Conservation (phyloP, 2,888 invertebrate species). For the Callyntrura sp. region DNA sequence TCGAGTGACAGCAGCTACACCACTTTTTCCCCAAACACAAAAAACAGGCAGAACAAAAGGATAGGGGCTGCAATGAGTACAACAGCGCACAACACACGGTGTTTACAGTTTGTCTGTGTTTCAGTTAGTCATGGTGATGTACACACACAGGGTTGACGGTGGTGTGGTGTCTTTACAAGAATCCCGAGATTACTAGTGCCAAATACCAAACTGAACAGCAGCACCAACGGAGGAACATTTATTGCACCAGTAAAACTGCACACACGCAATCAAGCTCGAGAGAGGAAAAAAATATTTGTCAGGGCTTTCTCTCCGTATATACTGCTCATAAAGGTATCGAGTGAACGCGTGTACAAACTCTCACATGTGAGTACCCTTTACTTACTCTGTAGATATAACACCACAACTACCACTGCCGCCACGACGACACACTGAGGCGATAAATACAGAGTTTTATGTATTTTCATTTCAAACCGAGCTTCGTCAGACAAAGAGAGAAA, state of each 20-base stretch:
- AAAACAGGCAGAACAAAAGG: neutral
- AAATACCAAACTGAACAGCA: conserved; percentile 29
- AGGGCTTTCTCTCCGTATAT: conserved; percentile 21
- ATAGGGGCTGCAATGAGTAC: too few species aligned
- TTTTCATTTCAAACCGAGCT: conserved; percentile 15
- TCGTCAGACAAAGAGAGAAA: neutral
- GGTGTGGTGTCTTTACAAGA: conserved; percentile 48
- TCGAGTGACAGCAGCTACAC: conserved; percentile 44
- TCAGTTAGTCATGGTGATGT: neutral
- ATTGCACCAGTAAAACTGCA: conserved; percentile 32
- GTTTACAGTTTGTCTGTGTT: conserved; percentile 16
- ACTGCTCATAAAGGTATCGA: neutral
- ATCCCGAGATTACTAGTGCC: conserved; percentile 54
- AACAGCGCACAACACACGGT: neutral
- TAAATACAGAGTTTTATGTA: conserved; percentile 42
- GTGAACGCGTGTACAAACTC: neutral
- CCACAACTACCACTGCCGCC: neutral
- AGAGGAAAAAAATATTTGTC: conserved; percentile 43
- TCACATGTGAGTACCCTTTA: neutral
- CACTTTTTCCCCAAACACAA: conserved; percentile 4
- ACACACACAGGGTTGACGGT: neutral
- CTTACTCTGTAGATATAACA: neutral
- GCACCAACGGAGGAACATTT: neutral
- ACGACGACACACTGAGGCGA: conserved; percentile 12
- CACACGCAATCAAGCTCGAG: conserved; percentile 50